Evolutionary conservation across 2,113 vertebrate genomes (phyloP).

Genomic region (Globicephala melas): DNA sequence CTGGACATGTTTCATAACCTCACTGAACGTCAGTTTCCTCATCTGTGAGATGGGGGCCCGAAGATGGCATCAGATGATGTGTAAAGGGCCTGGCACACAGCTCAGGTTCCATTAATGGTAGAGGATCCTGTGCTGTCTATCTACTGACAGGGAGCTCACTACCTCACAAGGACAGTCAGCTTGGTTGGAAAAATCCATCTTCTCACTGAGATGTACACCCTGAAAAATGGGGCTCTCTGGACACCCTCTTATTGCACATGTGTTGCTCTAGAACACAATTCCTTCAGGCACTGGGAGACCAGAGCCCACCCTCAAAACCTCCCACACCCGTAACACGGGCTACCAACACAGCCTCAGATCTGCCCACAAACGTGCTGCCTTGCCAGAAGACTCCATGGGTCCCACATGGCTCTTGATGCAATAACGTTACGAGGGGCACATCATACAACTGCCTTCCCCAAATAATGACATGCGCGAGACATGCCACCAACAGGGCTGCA

Average conservation of each 20-base stretch:
- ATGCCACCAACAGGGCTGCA: neutral
- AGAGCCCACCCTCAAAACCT: neutral
- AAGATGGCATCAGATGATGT: neutral
- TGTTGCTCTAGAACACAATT: neutral
- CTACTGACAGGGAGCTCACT: neutral
- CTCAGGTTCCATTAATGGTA: neutral
- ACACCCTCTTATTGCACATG: neutral
- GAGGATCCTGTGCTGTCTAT: neutral
- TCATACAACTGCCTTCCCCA: neutral
- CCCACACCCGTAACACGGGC: neutral
- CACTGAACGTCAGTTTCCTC: neutral
- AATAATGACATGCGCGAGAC: neutral
- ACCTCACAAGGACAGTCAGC: neutral
- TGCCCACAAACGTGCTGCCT: neutral
- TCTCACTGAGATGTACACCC: neutral
- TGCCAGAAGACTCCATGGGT: neutral
- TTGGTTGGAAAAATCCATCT: neutral
- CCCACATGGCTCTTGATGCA: fast-evolving
- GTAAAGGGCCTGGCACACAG: neutral
- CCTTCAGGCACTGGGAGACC: neutral
- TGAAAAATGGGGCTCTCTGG: neutral
- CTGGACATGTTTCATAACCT: neutral
- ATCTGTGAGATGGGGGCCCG: neutral
- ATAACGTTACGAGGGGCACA: fast-evolving
- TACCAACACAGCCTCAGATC: neutral